Base-by-base conservation (phyloP, 1,140 invertebrate genomes). In the Rhysida immarginata region DNA sequence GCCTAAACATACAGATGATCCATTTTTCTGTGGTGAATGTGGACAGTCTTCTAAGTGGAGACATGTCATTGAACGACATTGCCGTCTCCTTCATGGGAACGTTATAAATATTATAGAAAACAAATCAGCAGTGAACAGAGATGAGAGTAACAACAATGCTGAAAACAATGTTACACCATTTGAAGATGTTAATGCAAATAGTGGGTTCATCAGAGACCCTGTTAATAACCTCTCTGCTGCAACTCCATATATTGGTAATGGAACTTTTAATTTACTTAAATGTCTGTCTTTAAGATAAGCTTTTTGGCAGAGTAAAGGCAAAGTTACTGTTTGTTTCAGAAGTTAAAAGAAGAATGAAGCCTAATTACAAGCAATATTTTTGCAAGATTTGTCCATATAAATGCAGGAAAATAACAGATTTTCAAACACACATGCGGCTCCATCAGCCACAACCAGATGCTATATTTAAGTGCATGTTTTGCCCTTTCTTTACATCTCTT, bases 301-400 rank as follows among this genome's bases (percentile, higher is more conserved):
- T n/a, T n/a, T n/a, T n/a, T n/a, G n/a, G n/a, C n/a, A n/a, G n/a
- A n/a, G n/a, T n/a, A n/a, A n/a, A n/a, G n/a, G n/a, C n/a, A n/a
- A n/a, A n/a, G n/a, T n/a, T n/a, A n/a, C n/a, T n/a, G n/a, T n/a
- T n/a, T n/a, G n/a, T n/a, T n/a, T 35, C 29, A 35, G 29, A 5
- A 35, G 29, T 35, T 35, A 16, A 35, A 8, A 8, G 5, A 35
- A 16, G 5, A 35, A 8, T 16, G 29, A 16, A 35, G 29, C 29
- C 29, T n/a, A 46, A 46, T 11, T 11, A 20, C 5, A 56, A 56
- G 25, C 46, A 46, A 18, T 29, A 42, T 20, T 64, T 70, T 50
- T 90, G 87, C 62, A 74, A 75, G 14, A 77, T 82, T 53, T 92
- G 87, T 70, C 86, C 86, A 11, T 91, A 81, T 66, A 78, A 74